Evolutionary conservation across 2,888 invertebrate species (phyloP).

Genomic region (Malthinus seriepunctatus): DNA sequence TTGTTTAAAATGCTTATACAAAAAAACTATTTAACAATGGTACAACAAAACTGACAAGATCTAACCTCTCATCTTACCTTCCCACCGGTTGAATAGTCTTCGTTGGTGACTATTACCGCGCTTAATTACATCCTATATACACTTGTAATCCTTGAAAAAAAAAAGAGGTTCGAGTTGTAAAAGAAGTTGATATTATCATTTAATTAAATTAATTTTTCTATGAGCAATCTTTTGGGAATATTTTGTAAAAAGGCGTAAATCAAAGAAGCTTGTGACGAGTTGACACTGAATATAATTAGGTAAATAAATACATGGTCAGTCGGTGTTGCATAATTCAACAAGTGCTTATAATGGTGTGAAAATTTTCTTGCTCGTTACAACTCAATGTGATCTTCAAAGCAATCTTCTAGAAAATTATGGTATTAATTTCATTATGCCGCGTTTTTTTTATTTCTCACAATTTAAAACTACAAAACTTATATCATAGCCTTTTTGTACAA

Average conservation of each 20-base stretch:
- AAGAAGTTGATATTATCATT: constrained; percentile 4
- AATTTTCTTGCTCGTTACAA: constrained; percentile 8
- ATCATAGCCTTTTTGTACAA: constrained; percentile 4
- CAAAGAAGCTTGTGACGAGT: no score
- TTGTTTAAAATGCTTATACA: constrained; percentile 2
- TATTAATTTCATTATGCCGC: constrained; percentile 24
- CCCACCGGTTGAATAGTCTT: constrained; percentile 33
- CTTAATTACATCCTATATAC: constrained; percentile 30
- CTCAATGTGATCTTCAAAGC: constrained; percentile 7
- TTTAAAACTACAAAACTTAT: constrained; percentile 7
- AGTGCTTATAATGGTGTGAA: constrained; percentile 21
- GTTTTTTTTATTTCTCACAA: constrained; percentile 24
- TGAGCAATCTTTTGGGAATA: not conserved
- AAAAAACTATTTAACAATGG: constrained; percentile 27
- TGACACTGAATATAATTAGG: no score
- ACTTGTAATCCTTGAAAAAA: constrained; percentile 25
- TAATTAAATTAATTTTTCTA: constrained; percentile 4
- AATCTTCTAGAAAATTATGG: constrained; percentile 27
- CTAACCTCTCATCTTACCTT: constrained; percentile 34
- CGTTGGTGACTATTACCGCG: constrained; percentile 28
- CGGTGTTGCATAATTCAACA: not conserved
- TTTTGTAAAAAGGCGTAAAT: no score
- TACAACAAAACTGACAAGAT: constrained; percentile 29
- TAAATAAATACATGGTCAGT: not conserved
- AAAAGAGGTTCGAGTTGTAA: constrained; percentile 11